These are phyloP conservation scores for Steinernema scapterisci DNA, from an alignment of 2,888 invertebrate genomes.

Conservation along the genomic window DNA sequence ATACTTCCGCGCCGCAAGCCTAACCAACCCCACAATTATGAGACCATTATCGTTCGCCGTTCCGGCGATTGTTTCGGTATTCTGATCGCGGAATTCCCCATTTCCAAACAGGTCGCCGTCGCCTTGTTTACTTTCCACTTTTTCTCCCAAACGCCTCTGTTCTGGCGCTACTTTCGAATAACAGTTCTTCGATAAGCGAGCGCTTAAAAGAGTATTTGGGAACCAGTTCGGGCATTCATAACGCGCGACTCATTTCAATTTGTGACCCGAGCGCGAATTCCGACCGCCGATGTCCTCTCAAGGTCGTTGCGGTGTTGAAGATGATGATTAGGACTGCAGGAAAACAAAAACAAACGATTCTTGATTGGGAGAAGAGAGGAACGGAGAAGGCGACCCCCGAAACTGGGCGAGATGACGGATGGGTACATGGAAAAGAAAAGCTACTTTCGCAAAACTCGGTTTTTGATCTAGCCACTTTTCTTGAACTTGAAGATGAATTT, in stretches of 20 bases:
- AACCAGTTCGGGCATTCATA: conserved; percentile 16
- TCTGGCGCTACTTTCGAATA: neutral
- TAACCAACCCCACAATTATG: too few relatives aligned
- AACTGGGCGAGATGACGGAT: neutral
- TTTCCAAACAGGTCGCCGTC: conserved; percentile 3
- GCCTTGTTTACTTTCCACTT: conserved; percentile 14
- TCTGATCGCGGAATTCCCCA: too few relatives aligned
- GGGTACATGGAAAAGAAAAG: too few relatives aligned
- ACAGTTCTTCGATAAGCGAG: conserved; percentile 18
- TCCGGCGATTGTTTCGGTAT: too few relatives aligned
- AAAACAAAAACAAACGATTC: conserved; percentile 8
- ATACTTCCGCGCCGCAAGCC: too few relatives aligned
- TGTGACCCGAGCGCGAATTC: neutral
- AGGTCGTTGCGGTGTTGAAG: neutral
- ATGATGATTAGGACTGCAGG: neutral
- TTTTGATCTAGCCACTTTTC: too few relatives aligned
- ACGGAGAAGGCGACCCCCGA: neutral
- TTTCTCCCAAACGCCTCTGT: neutral
- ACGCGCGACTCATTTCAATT: conserved; percentile 8
- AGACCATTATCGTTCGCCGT: too few relatives aligned
- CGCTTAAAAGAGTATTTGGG: conserved; percentile 11
- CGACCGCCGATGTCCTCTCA: neutral
- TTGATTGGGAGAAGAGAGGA: neutral
- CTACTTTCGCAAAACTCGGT: too few relatives aligned
- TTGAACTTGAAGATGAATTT: too few relatives aligned